phyloP scores from a whole-genome alignment of 2,888 invertebrate species.

The Ichneumoninae sp. region DNA sequence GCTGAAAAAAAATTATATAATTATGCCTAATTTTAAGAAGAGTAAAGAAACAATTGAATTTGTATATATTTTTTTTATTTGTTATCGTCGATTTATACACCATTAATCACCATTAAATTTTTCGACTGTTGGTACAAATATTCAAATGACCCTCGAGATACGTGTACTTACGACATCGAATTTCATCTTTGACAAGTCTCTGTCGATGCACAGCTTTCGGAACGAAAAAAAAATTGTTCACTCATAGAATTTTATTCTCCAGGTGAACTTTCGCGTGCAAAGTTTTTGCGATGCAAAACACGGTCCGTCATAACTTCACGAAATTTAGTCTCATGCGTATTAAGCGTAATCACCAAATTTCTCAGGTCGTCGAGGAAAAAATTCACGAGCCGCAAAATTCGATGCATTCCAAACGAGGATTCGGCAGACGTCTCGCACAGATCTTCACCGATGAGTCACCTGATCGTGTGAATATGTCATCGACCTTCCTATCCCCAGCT shows the following conservation, averaged over 20 bases:
- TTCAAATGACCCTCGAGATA: too few relatives aligned
- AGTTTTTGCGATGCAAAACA: too few relatives aligned
- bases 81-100: too few relatives aligned
- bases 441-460: conserved; percentile 23
- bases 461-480: conserved; percentile 23
- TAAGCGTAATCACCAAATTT: neutral
- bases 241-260: too few relatives aligned
- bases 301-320: neutral
- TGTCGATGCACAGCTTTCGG: too few relatives aligned
- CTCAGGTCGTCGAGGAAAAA: conserved; percentile 28
- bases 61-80: too few relatives aligned
- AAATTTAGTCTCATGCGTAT: neutral
- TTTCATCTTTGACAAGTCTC: too few relatives aligned
- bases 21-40: neutral
- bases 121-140: too few relatives aligned
- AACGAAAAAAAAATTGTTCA: too few relatives aligned
- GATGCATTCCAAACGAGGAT: conserved; percentile 18
- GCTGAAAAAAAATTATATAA: neutral
- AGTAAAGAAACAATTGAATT: neutral
- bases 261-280: too few relatives aligned
- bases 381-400: conserved; percentile 8
- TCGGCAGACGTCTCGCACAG: conserved; percentile 50
- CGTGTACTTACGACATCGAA: too few relatives aligned
- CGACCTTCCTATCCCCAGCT: conserved; percentile 9
- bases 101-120: too few relatives aligned